These are phyloP conservation scores for Dasypolia templi DNA, from an alignment of 2,888 invertebrate genomes.

Conservation along the genomic window DNA sequence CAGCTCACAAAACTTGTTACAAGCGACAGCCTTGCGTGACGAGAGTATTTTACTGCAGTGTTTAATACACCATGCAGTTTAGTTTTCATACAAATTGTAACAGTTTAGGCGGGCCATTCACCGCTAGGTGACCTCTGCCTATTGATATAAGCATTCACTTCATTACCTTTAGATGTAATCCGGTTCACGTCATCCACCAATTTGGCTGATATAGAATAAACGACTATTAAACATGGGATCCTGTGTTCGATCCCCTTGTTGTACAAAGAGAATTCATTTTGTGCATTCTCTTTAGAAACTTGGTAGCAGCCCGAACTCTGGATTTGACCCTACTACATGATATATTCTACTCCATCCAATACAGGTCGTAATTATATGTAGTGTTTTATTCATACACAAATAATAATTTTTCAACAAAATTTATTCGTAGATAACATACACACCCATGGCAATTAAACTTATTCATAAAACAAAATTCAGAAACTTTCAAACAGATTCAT, in stretches of 20 bases:
- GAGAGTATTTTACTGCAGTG: constrained; percentile 9
- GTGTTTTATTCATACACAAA: constrained; percentile 13
- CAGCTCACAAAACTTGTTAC: constrained; percentile 20
- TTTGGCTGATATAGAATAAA: neutral
- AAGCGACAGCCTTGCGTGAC: constrained; percentile 41
- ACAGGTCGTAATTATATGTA: neutral
- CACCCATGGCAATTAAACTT: constrained; percentile 53
- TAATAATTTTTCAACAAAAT: constrained; percentile 37
- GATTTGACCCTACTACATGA: neutral
- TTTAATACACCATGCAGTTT: constrained; percentile 27
- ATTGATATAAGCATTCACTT: neutral
- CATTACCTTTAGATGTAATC: neutral
- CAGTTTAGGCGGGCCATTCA: constrained; percentile 30
- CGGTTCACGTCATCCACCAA: neutral
- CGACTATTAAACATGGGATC: neutral
- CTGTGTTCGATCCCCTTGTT: neutral
- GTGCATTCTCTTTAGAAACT: neutral
- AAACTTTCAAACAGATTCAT: constrained; percentile 56
- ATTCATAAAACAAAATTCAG: constrained; percentile 47
- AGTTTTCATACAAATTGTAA: constrained; percentile 32
- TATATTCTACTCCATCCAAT: neutral
- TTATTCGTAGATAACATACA: constrained; percentile 57
- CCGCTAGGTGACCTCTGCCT: neutral
- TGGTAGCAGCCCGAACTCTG: neutral
- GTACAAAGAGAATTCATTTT: neutral